Conservation (phyloP, 2,888 invertebrate species). For the Cepaea hortensis region DNA sequence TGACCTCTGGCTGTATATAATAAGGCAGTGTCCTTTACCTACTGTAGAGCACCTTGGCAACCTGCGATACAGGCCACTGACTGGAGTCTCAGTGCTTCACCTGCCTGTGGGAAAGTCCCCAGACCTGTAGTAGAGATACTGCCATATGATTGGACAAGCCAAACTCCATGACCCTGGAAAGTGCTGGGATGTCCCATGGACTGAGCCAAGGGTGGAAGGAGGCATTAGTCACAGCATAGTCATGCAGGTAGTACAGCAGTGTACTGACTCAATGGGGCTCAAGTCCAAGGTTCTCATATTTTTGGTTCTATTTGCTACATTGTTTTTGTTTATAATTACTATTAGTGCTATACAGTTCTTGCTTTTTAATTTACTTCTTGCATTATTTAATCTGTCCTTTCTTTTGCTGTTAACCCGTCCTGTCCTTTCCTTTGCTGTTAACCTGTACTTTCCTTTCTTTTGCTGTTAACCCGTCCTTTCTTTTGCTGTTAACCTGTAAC, state of each 20-base stretch:
- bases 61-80: slow-evolving; percentile 57
- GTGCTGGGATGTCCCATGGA: slow-evolving; percentile 59
- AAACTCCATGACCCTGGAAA: slow-evolving; percentile 9
- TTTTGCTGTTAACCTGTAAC: too few species aligned
- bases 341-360: too few species aligned
- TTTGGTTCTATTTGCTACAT: background rate
- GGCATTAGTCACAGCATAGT: slow-evolving; percentile 67
- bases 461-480: too few species aligned
- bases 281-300: slow-evolving; percentile 54
- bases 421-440: too few species aligned
- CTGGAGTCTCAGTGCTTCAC: slow-evolving; percentile 52
- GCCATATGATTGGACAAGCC: slow-evolving; percentile 50
- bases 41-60: slow-evolving; percentile 39
- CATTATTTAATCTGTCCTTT: too few species aligned
- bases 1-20: too few species aligned
- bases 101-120: slow-evolving; percentile 70
- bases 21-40: too few species aligned
- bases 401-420: too few species aligned
- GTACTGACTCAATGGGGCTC: slow-evolving; percentile 68
- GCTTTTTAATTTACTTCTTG: too few species aligned
- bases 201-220: slow-evolving; percentile 61
- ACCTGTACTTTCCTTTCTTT: too few species aligned
- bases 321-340: too few species aligned
- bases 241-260: slow-evolving; percentile 62
- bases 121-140: slow-evolving; percentile 66